Base-by-base conservation (phyloP, 2,797 vertebrate genomes). In the Hippoglossus hippoglossus region DNA sequence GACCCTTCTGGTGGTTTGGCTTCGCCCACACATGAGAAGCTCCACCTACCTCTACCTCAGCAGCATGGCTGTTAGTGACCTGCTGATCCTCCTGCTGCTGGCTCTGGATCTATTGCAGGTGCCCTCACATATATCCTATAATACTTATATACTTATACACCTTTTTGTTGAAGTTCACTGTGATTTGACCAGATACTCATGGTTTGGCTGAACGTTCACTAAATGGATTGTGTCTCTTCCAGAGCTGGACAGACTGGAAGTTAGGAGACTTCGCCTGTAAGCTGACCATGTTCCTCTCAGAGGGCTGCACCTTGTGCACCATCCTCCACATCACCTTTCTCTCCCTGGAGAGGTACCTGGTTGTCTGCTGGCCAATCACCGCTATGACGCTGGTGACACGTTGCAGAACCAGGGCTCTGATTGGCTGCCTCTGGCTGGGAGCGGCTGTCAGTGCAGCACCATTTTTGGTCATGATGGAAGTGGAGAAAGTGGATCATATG, bases 291-390 rank as follows among this genome's bases (percentile, higher is more conserved):
- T 96, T 95, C 73, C 82, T 95, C 21, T 94, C 94, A 1, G 95
- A 96, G 77, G 93, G 92, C 71, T 96, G 95, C 84, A 96, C 94
- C 6, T 96, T 95, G 82, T 94, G 92, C 54, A 95, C 94, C 54
- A 93, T 96, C 71, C 93, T 96, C 31, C 95, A 96, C 87, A 95
- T 96, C 85, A 96, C 94, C 6, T 93, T 94, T 16, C 86, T 96
- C 57, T 95, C 95, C 41, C 71, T 95, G 24, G 95, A 96, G 83
- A 85, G 95, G 13, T 95, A 95, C 70, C 66, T 96, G 63, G 95
- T 94, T 0, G 91, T 96, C 65, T 95, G 95, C 73, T 95, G 94
- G 76, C 95, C 95, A 0, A 89, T 96, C 26, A 89, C 90, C 5
- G 94, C 95, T 55, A 95, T 94, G 72, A 89, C 91, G 0, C 52